These are phyloP conservation scores for Nomada ruficornis DNA, from an alignment of 2,888 invertebrate genomes.

Conservation along the genomic window DNA sequence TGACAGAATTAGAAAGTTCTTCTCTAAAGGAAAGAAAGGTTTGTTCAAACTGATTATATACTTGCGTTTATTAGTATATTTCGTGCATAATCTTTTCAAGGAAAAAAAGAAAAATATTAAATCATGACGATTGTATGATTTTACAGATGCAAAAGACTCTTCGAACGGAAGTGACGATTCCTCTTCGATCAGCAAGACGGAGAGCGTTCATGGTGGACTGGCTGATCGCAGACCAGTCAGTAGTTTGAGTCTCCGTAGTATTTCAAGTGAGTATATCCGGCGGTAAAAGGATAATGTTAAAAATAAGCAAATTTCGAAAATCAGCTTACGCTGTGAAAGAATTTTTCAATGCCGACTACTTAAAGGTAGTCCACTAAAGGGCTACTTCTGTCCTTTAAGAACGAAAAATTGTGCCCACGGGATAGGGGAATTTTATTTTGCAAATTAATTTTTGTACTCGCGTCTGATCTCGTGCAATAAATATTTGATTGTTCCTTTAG, in stretches of 20 bases:
- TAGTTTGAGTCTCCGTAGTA: slow-evolving; percentile 89
- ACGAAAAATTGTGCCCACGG: too few relatives aligned
- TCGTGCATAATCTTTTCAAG: neutral
- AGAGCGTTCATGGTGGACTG: slow-evolving; percentile 74
- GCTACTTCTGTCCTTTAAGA: too few relatives aligned
- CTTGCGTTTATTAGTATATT: neutral
- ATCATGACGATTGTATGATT: neutral
- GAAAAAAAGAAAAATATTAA: neutral
- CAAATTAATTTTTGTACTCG: neutral
- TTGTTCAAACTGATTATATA: neutral
- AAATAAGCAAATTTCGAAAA: too few relatives aligned
- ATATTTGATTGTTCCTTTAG: slow-evolving; percentile 79
- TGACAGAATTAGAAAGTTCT: slow-evolving; percentile 91
- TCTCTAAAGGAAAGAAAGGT: slow-evolving; percentile 87
- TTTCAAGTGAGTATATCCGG: slow-evolving; percentile 85
- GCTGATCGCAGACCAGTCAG: slow-evolving; percentile 87
- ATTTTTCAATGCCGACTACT: too few relatives aligned
- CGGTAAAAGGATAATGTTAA: too few relatives aligned
- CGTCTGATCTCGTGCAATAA: neutral
- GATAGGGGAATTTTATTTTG: too few relatives aligned
- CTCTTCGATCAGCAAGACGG: slow-evolving; percentile 69
- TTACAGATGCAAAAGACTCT: slow-evolving; percentile 74
- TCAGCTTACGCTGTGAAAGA: too few relatives aligned
- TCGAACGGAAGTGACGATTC: slow-evolving; percentile 66
- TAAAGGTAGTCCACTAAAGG: too few relatives aligned